Percentiles rank a stretch among this genome's conserved stretches.
These are phyloP conservation scores for Cataglyphis livida DNA, from an alignment of 2,888 invertebrate species.

Conservation along the genomic window DNA sequence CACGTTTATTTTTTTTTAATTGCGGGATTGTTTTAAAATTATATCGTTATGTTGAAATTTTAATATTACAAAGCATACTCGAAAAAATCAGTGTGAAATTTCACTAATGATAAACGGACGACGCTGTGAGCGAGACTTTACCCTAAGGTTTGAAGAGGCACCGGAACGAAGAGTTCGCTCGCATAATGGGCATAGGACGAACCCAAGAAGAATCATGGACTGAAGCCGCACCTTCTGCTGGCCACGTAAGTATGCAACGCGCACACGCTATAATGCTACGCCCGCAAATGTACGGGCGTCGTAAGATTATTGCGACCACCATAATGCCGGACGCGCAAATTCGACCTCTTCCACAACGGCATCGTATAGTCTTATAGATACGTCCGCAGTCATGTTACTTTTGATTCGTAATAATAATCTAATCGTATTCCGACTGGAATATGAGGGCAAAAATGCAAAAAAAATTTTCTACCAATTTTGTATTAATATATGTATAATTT, in stretches of 20 bases:
- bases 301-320: constrained; percentile 80
- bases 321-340: constrained; percentile 68
- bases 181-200: constrained; percentile 80
- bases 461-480: background rate
- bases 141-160: constrained; percentile 69
- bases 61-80: background rate
- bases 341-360: constrained; percentile 62
- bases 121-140: constrained; percentile 76
- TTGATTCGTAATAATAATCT: background rate
- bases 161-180: constrained; percentile 72
- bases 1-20: background rate
- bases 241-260: constrained; percentile 75
- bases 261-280: constrained; percentile 78
- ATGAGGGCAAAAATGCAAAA: background rate
- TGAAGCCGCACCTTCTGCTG: constrained; percentile 82
- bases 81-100: background rate
- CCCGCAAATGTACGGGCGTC: constrained; percentile 78
- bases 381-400: constrained; percentile 6
- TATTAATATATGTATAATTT: background rate
- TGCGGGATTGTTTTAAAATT: background rate
- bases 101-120: constrained; percentile 42
- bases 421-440: background rate
- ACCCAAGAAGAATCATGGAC: constrained; percentile 80
- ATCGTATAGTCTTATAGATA: background rate
- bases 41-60: background rate